A percentile compares a stretch with the other conserved stretches of the same genome.
phyloP scores from a whole-genome alignment of 2,797 vertebrate species.

The Pangasius macronema region DNA sequence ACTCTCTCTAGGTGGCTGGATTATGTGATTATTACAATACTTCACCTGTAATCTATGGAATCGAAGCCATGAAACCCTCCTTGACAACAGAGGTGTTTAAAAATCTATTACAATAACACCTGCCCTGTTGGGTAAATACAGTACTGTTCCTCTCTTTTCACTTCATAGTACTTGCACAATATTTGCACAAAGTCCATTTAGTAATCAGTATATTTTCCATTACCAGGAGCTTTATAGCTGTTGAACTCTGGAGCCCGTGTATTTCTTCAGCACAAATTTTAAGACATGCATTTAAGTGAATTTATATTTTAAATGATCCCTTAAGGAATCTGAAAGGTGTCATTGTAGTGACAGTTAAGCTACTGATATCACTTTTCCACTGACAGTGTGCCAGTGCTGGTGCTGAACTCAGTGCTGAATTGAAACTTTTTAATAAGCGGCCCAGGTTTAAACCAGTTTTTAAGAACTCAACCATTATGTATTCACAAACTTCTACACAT shows the following conservation, averaged over 20 bases:
- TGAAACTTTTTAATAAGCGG: too few species aligned
- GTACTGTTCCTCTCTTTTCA: background rate
- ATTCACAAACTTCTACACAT: background rate
- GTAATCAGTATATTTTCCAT: background rate
- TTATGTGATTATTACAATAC: too few species aligned
- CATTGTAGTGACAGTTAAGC: background rate
- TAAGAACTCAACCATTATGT: background rate
- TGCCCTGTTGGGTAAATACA: constrained; percentile 23
- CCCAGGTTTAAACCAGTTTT: background rate
- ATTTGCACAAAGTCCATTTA: constrained; percentile 6
- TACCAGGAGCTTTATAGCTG: background rate
- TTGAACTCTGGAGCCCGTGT: background rate
- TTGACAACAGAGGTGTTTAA: constrained; percentile 20
- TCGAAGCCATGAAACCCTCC: background rate
- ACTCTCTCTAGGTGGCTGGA: background rate
- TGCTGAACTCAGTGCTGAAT: too few species aligned
- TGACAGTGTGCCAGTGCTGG: too few species aligned
- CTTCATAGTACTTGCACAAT: background rate
- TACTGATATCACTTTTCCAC: too few species aligned
- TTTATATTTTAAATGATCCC: background rate
- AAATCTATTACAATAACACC: background rate
- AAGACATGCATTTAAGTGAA: background rate
- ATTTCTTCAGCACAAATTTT: background rate
- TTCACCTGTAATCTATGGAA: too few species aligned
- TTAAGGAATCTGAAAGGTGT: background rate